phyloP scores from a whole-genome alignment of 2,888 invertebrate genomes.

The Parthenolecanium corni region DNA sequence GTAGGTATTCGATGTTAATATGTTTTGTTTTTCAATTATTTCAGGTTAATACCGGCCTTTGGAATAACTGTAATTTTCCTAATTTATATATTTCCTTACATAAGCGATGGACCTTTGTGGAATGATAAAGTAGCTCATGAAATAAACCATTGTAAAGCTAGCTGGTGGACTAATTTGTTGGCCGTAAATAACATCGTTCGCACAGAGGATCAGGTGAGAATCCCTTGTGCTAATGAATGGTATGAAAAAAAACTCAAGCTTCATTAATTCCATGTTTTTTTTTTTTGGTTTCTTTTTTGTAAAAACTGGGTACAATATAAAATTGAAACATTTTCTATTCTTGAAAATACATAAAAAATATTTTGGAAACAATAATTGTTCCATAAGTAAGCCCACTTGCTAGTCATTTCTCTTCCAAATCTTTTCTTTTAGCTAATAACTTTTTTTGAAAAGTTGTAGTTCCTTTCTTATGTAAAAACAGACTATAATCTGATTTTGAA shows the following conservation, averaged over 20 bases:
- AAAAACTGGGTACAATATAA: not conserved
- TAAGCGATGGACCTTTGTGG: constrained; percentile 33
- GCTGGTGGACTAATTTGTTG: constrained; percentile 33
- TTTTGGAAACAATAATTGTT: too few relatives aligned
- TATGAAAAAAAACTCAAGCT: too few relatives aligned
- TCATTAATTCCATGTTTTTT: not conserved
- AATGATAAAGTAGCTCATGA: constrained; percentile 27
- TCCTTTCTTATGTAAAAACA: too few relatives aligned
- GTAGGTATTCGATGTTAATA: not conserved
- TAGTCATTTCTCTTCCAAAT: too few relatives aligned
- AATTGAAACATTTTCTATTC: too few relatives aligned
- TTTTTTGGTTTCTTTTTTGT: not conserved
- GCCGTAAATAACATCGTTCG: constrained; percentile 32
- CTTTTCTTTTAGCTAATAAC: too few relatives aligned
- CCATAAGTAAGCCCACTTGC: too few relatives aligned
- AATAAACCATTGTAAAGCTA: constrained; percentile 32
- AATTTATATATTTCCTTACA: constrained; percentile 5
- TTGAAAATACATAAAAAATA: too few relatives aligned
- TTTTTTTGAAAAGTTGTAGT: too few relatives aligned
- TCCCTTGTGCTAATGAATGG: too few relatives aligned
- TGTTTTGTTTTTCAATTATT: not conserved
- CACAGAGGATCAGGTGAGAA: constrained; percentile 31
- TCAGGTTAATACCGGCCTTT: constrained; percentile 17
- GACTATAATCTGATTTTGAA: too few relatives aligned
- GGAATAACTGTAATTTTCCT: not conserved